phyloP scores from a whole-genome alignment of 2,888 invertebrate genomes.

The Watsonalla binaria region DNA sequence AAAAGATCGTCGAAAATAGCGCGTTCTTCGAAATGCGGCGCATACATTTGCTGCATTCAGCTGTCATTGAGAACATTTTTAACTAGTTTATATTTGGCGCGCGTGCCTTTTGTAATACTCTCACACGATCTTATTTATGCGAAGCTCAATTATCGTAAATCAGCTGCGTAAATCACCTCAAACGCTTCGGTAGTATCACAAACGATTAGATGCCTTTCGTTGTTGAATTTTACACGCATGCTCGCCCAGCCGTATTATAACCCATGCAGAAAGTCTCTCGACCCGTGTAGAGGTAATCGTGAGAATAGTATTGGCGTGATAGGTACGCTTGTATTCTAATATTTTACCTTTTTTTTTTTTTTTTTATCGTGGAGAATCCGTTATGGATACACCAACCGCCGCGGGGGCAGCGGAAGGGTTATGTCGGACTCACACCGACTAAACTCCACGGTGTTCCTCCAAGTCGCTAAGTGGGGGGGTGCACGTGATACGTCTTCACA shows the following conservation, averaged over 20 bases:
- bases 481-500: no score
- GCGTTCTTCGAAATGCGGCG: not conserved
- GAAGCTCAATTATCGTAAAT: not conserved
- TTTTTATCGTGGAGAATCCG: no score
- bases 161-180: not conserved
- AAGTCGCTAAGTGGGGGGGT: no score
- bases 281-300: slow-evolving; percentile 15
- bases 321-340: not conserved
- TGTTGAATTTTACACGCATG: not conserved
- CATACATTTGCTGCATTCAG: slow-evolving; percentile 1
- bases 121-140: not conserved
- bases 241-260: not conserved
- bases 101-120: not conserved
- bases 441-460: no score
- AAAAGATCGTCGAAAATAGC: slow-evolving; percentile 11
- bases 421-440: no score
- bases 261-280: not conserved
- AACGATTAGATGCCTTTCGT: not conserved
- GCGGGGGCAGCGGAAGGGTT: no score
- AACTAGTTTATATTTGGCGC: slow-evolving; percentile 1
- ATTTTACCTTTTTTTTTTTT: no score
- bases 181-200: not conserved
- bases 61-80: not conserved
- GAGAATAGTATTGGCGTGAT: slow-evolving; percentile 18
- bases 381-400: no score